Base-by-base conservation (phyloP, 2,113 vertebrate genomes). In the Etheostoma spectabile region DNA sequence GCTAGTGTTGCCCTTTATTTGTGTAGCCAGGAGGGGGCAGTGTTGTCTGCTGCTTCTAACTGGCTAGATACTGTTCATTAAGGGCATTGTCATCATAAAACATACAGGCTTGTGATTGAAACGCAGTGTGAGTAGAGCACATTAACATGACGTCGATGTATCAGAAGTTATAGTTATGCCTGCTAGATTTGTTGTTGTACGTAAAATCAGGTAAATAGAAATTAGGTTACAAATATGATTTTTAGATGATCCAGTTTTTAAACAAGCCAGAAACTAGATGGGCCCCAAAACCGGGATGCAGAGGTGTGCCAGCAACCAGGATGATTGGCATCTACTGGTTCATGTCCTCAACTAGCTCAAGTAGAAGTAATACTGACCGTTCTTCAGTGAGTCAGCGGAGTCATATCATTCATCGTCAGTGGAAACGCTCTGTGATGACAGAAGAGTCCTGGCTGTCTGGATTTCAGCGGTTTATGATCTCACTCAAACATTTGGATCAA, bases 11-110 rank as follows among this genome's bases (percentile, higher is more conserved):
- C 24, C 27, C n/a, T 64, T 18, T 63, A n/a, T 57, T 46, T 57
- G 21, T 63, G 27, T 30, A 52, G 15, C 87, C 87, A 88, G 57
- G 48, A 86, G 89, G 70, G 83, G 88, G 79, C 88, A 69, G 71
- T 83, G 83, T 70, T 75, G 76, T 73, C 80, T 46, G 49, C 79
- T 88, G 63, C 61, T 79, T 80, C 63, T 63, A 48, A 30, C 52
- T 18, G 3, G 2, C 48, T 63, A 80, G 56, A 61, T 79, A 52
- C 46, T 19, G 42, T 55, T 68, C 30, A n/a, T 79, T 56, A 33
- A 42, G 67, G 72, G 67, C 75, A 71, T 66, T 14, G 21, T 77
- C 63, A 64, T 71, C 24, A 55, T 69, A 11, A 57, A 79, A 42
- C 38, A 24, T 48, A 75, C 64, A 83, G 62, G 78, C 81, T 83